Evolutionary conservation across 2,797 vertebrate species (phyloP), one percentile per base, ranked within the genome.

Genomic region (Melanogrammus aeglefinus): DNA sequence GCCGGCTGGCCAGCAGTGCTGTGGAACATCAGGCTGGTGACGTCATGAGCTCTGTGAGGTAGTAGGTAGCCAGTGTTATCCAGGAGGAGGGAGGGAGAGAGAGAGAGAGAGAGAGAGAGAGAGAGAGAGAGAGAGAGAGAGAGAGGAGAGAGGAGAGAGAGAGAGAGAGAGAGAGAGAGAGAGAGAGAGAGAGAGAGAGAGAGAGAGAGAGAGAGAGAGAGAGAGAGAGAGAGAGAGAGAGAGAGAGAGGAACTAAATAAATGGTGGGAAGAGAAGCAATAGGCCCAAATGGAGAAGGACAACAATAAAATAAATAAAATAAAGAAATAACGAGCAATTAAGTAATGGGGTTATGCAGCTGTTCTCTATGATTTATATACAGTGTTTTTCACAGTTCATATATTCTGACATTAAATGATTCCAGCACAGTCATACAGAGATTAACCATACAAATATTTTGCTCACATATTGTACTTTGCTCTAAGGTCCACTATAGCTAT

Each of bases 21-120:
- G 84, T 77, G 74, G 81, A 80, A 79, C 78, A 88, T 91, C 86
- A 85, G 81, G 33, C 79, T 78, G 84, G 89, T 88, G 91, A 92
- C 89, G 91, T 92, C 90, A 92, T 86, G 84, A 84, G 85, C 80
- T 86, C 81, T 86, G 85, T 85, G 84, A 84, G 84, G 84, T 88
- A 79, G 84, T 81, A 79, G 85, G 77, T 86, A 85, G 76, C 84
- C 70, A 76, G 33, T 80, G 36, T 79, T 87, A 85, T 86, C 84
- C 81, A 76, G 80, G 86, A 86, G 80, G 77, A 86, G 76, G 83
- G 18, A 51, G 35, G 41, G 70, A 36, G 66, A 4, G 63, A 66
- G 39, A 80, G 47, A 57, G 47, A 57, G 72, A 70, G 57, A 39
- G 13, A 78, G 63, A 33, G 33, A 73, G 36, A 79, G 75, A 75